Conservation (phyloP, 2,888 invertebrate genomes). For the Macrostomum cliftonense region DNA sequence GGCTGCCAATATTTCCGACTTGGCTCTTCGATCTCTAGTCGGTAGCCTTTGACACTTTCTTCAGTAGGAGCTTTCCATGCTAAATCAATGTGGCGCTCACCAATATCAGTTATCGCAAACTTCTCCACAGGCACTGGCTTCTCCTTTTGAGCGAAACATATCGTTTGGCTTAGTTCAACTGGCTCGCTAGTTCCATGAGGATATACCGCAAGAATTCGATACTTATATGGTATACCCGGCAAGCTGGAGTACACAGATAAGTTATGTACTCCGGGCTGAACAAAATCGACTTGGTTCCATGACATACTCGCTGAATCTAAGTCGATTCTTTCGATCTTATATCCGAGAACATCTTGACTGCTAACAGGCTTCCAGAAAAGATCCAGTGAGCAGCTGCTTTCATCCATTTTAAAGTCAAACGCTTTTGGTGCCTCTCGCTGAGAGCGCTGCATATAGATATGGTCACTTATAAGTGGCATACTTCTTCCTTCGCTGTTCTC, state of each 20-base stretch:
- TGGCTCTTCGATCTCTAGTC: conserved; percentile 2
- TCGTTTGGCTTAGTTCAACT: not conserved
- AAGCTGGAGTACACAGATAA: not conserved
- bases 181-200: conserved; percentile 3
- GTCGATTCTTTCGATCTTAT: conserved; percentile 9
- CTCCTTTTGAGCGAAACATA: not conserved
- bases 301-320: conserved; percentile 3
- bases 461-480: conserved; percentile 5
- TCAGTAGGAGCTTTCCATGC: not conserved
- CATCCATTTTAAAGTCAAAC: conserved; percentile 1
- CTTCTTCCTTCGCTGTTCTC: conserved; percentile 9
- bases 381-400: not conserved
- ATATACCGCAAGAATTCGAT: conserved; percentile 9
- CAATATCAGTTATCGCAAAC: not conserved
- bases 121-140: not conserved
- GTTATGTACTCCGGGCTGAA: not conserved
- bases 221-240: conserved; percentile 4
- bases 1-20: conserved; percentile 3
- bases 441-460: conserved; percentile 5
- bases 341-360: conserved; percentile 1
- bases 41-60: not conserved
- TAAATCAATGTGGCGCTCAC: not conserved
- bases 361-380: conserved; percentile 4
- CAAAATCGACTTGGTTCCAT: conserved; percentile 8
- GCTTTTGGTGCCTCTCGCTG: conserved; percentile 1